Conservation (phyloP, 2,113 vertebrate species). For the Hemichromis elongatus region DNA sequence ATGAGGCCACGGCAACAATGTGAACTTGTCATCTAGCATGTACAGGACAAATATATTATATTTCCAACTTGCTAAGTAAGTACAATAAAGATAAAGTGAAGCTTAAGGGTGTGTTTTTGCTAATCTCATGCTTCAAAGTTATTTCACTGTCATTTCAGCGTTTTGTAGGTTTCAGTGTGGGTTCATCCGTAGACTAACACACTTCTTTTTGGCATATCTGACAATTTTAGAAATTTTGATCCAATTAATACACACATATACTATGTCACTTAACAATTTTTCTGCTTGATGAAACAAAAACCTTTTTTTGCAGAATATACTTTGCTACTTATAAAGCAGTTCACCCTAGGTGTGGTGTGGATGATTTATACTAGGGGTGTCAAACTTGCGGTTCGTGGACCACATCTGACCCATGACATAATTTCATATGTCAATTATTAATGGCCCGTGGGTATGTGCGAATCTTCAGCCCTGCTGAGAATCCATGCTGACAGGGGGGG, state of each 20-base stretch:
- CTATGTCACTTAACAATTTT: not conserved
- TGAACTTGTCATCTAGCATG: not conserved
- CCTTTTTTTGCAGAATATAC: not conserved
- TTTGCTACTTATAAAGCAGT: no score
- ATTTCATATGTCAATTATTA: not conserved
- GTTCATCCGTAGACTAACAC: not conserved
- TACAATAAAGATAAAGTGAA: not conserved
- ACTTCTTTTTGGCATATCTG: not conserved
- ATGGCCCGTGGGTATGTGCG: not conserved
- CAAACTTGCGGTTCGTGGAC: not conserved
- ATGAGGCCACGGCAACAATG: not conserved
- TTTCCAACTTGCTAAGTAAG: not conserved
- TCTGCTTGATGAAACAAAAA: not conserved
- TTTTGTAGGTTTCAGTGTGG: not conserved
- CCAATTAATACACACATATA: not conserved
- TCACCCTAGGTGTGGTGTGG: not conserved
- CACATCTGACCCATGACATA: not conserved
- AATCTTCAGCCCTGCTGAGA: not conserved
- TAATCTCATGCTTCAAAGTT: not conserved
- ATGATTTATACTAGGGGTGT: not conserved
- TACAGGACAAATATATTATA: not conserved
- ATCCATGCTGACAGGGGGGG: not conserved
- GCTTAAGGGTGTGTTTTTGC: not conserved
- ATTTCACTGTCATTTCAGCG: not conserved
- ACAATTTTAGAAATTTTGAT: not conserved